Base-by-base conservation (phyloP, 2,797 vertebrate species). In the Danio tinwini region DNA sequence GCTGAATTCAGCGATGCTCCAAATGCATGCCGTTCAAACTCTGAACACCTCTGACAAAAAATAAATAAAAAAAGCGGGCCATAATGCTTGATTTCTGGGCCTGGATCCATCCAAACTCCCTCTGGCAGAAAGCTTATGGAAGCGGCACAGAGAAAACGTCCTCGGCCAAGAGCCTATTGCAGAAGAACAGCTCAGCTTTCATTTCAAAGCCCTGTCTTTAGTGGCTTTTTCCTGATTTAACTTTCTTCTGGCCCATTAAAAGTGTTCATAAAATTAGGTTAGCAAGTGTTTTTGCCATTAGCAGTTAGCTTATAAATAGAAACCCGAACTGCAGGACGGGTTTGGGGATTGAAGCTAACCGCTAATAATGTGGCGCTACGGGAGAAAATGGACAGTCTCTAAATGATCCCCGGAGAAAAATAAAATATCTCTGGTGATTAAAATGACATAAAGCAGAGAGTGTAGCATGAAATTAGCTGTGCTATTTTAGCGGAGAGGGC, bases 1-100 rank as follows among this genome's bases (percentile, higher is more conserved):
- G 82, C 12, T 65, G 88, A 89, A 93, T 90, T 92, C 93, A 93
- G 92, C 89, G 76, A 81, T 71, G 85, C 86, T 90, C 86, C 88
- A 89, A 92, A 89, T 90, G 86, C 87, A 89, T 90, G 88, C 86
- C 89, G 88, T 89, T 90, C 85, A 87, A 88, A 91, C 90, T 91
- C 90, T 89, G 90, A 90, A 93, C 90, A 92, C 91, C 88, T 89
- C 88, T 83, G 86, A 84, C 63, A 17, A 78, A 82, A 78, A n/a
- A n/a, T n/a, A n/a, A n/a, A n/a, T n/a, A n/a, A n/a, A n/a, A n/a
- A 29, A 29, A 29, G 21, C 65, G 56, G 81, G 75, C 47, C 64
- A 10, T 58, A 63, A 59, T 19, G 72, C 13, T 4, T 9, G 44
- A 63, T 59, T 81, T 81, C 87, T 89, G 89, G 91, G 92, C 89